phyloP scores from a whole-genome alignment of 2,113 vertebrate genomes.

The Dendropsophus ebraccatus region DNA sequence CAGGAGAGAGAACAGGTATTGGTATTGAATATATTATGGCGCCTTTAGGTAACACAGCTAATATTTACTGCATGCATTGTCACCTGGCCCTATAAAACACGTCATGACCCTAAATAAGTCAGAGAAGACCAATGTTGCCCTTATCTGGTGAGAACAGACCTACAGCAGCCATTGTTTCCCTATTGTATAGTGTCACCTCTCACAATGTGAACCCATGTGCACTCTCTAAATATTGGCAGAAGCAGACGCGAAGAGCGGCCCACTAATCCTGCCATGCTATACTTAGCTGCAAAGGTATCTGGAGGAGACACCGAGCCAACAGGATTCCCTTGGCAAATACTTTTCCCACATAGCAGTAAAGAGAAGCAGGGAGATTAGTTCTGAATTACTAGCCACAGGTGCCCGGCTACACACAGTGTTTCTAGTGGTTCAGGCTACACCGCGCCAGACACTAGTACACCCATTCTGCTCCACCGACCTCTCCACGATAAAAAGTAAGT shows the following conservation, averaged over 20 bases:
- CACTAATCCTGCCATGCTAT: conserved; percentile 9
- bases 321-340: conserved; percentile 30
- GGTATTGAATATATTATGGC: no score
- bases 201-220: background rate
- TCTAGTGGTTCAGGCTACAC: background rate
- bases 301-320: background rate
- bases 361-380: conserved; percentile 8
- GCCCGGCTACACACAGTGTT: background rate
- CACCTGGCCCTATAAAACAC: background rate
- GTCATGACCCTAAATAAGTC: background rate
- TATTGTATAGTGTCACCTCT: background rate
- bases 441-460: background rate
- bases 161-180: background rate
- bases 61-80: background rate
- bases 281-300: conserved; percentile 36
- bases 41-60: background rate
- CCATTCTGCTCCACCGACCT: background rate
- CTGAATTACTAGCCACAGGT: conserved; percentile 29
- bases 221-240: background rate
- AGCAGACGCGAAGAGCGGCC: background rate
- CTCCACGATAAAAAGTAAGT: background rate
- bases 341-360: background rate
- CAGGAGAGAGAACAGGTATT: no score
- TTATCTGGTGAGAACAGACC: background rate
- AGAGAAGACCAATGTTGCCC: background rate